Base-by-base conservation (phyloP, 1,140 invertebrate species). In the Zaprionus lachaisei region DNA sequence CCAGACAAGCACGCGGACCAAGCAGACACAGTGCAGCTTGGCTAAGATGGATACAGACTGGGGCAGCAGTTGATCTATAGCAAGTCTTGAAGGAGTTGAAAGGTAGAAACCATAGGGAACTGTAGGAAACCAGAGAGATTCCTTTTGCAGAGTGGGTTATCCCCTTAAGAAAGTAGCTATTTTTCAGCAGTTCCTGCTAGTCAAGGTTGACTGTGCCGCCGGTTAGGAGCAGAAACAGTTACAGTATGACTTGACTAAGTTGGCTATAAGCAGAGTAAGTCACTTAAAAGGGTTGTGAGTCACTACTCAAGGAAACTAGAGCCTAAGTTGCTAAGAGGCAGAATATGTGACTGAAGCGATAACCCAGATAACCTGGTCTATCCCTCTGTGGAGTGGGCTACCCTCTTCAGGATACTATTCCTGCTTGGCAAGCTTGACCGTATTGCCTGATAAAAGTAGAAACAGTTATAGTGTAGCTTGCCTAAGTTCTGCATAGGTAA, bases 1-100 rank as follows among this genome's bases (percentile, higher is more conserved):
- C 67, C 20, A 79, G 54, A 62, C 73, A 58, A 67, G 58, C 57
- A 68, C 41, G 6, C 41, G 41, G 41, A 44, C 41, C n/a, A n/a
- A 73, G 70, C 66, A 58, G 24, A 56, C 66, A 76, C 73, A 72
- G 64, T 61, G 11, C 4, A 28, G 24, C 60, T n/a, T 49, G 54
- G 14, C 56, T 62, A 71, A 51, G 47, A 11, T 5, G 20, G 20
- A 7, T 9, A 55, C 2, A 11, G 9, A 34, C 31, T 3, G 9
- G 3, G 3, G 11, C 11, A 24, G 11, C 5, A 14, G 3, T 34
- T 11, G 31, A 34, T 0, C 31, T 34, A 34, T 3, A 51, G 9
- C 22, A 2, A 31, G 15, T 20, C 20, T 14, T 20, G 17, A 22
- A 22, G 7, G n/a, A 17, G 17, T 4, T 22, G 2, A 0, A 15